Conservation (phyloP, 2,113 vertebrate species). For the Rutilus rutilus region DNA sequence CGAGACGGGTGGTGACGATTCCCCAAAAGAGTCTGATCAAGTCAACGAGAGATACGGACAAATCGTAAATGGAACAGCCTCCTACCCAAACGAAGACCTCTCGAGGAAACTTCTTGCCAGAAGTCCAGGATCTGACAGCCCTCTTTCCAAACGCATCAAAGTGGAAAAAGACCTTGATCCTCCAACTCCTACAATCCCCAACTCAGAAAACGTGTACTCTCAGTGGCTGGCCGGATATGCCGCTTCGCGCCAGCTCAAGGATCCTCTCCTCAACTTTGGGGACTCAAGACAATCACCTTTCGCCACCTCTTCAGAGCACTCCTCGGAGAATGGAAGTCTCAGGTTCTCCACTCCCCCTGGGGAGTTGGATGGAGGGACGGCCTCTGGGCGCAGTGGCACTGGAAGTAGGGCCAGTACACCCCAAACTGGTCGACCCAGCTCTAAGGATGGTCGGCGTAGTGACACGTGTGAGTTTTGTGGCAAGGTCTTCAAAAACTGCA, state of each 20-base stretch:
- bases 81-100: conserved; percentile 85
- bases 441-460: conserved; percentile 96
- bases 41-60: conserved; percentile 79
- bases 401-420: conserved; percentile 78
- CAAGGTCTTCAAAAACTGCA: conserved; percentile 99
- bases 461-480: conserved; percentile 99
- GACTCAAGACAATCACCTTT: conserved; percentile 99
- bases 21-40: conserved; percentile 85
- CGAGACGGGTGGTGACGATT: conserved; percentile 80
- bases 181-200: conserved; percentile 89
- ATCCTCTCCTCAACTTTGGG: conserved; percentile 94
- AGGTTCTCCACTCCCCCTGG: conserved; percentile 96
- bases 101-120: conserved; percentile 91
- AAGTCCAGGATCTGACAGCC: conserved; percentile 91
- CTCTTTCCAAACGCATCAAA: conserved; percentile 97
- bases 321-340: conserved; percentile 97
- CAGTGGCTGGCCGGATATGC: conserved; percentile 97
- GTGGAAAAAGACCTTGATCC: conserved; percentile 97
- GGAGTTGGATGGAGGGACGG: conserved; percentile 91
- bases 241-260: conserved; percentile 96
- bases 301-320: conserved; percentile 96
- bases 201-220: conserved; percentile 96
- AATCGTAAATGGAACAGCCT: conserved; percentile 86
- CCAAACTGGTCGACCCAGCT: conserved; percentile 84
- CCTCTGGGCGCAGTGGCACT: conserved; percentile 92